These are phyloP conservation scores for Radopholus similis DNA, from an alignment of 1,140 invertebrate genomes.

Conservation along the genomic window DNA sequence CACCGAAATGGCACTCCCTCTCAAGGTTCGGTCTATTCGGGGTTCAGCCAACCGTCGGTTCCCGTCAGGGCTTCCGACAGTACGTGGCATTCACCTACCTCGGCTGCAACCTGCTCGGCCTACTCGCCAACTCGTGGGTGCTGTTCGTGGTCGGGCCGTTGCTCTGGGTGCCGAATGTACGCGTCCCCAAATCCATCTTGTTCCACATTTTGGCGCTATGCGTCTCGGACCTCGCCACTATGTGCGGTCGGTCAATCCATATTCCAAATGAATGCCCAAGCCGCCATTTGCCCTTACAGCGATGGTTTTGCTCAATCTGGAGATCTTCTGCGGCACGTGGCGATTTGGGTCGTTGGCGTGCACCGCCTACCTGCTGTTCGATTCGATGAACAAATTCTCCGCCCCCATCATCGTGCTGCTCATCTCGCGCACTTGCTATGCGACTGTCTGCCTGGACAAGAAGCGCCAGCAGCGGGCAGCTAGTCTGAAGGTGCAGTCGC, in stretches of 20 bases:
- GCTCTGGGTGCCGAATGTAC: constrained; percentile 26
- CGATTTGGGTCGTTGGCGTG: constrained; percentile 40
- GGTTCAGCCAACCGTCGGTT: constrained; percentile 18
- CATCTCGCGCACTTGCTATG: constrained; percentile 55
- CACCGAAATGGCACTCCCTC: neutral
- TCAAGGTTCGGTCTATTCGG: neutral
- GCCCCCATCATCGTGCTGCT: constrained; percentile 40
- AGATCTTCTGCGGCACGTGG: constrained; percentile 55
- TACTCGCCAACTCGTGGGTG: constrained; percentile 53
- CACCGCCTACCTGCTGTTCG: constrained; percentile 55
- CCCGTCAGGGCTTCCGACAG: constrained; percentile 53
- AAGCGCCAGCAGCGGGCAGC: constrained; percentile 48
- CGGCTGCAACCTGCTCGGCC: constrained; percentile 51
- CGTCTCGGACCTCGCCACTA: constrained; percentile 55
- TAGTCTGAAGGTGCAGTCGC: constrained; percentile 50
- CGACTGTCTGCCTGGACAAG: constrained; percentile 56
- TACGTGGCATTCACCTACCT: constrained; percentile 57
- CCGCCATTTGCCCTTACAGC: constrained; percentile 28
- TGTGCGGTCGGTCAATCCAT: constrained; percentile 45
- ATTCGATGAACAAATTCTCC: constrained; percentile 56
- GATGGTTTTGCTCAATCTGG: constrained; percentile 54
- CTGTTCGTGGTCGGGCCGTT: constrained; percentile 54
- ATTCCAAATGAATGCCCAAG: neutral
- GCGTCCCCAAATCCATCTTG: constrained; percentile 54
- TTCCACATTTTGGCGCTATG: constrained; percentile 57